These are phyloP conservation scores for Nycticryphes semicollaris DNA, from an alignment of 2,113 vertebrate genomes.

Conservation along the genomic window DNA sequence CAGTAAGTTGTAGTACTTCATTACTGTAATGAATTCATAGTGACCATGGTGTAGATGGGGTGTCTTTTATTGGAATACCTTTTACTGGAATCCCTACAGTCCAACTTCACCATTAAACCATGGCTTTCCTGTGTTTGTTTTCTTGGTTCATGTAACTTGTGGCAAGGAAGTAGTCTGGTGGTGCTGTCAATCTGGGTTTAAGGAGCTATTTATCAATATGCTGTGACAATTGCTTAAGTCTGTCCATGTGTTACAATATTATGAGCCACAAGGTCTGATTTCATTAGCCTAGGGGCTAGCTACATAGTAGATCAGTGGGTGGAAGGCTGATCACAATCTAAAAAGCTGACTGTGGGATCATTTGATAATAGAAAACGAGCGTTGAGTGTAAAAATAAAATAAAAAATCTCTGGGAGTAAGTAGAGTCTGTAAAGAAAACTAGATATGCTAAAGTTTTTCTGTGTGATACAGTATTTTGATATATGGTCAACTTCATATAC, in stretches of 20 bases:
- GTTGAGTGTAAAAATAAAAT: not conserved
- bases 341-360: not conserved
- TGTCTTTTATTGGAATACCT: not conserved
- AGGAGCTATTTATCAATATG: not conserved
- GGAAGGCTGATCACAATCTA: not conserved
- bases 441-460: not conserved
- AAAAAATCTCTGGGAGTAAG: not conserved
- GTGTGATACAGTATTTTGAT: not conserved
- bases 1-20: not conserved
- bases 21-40: not conserved
- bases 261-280: not conserved
- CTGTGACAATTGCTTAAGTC: not conserved
- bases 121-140: not conserved
- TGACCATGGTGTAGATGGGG: not conserved
- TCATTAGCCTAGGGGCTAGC: not conserved
- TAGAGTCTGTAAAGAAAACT: not conserved
- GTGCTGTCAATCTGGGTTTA: not conserved
- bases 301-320: not conserved
- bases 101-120: not conserved
- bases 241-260: not conserved
- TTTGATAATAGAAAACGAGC: not conserved
- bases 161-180: not conserved
- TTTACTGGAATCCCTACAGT: not conserved
- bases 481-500: not conserved
- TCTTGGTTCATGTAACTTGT: not conserved